These are phyloP conservation scores for Hydrophis major DNA, from an alignment of 2,797 vertebrate species.

Conservation along the genomic window DNA sequence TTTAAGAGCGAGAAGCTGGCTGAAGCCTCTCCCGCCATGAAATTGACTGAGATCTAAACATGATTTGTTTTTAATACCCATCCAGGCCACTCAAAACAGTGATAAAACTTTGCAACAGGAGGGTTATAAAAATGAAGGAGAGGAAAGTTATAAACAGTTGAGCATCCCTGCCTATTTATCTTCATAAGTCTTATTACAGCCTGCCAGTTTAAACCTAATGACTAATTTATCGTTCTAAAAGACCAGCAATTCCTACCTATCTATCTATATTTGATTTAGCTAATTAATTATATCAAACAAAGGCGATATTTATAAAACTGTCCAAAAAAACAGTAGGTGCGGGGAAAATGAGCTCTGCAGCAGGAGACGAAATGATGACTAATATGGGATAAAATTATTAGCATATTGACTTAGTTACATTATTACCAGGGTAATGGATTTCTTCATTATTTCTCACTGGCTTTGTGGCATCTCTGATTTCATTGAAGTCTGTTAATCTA, in stretches of 20 bases:
- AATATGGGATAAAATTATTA: conserved; percentile 77
- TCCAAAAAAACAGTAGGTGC: conserved; percentile 65
- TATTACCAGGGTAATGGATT: conserved; percentile 77
- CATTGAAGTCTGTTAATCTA: conserved; percentile 78
- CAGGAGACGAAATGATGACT: conserved; percentile 75
- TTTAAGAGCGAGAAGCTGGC: conserved; percentile 4
- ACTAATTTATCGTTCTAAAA: conserved; percentile 76
- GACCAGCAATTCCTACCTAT: conserved; percentile 69
- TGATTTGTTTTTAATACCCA: conserved; percentile 46
- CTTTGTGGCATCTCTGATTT: conserved; percentile 73
- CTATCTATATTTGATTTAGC: conserved; percentile 70
- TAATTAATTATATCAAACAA: conserved; percentile 80
- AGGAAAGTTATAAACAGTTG: conserved; percentile 64
- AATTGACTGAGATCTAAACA: conserved; percentile 31
- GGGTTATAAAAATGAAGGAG: conserved; percentile 60
- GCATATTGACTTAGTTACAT: conserved; percentile 79
- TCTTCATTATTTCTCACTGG: conserved; percentile 74
- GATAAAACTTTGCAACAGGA: conserved; percentile 42
- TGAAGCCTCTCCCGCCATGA: neutral
- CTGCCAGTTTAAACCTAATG: conserved; percentile 77
- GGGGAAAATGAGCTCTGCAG: conserved; percentile 70
- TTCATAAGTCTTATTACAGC: conserved; percentile 76
- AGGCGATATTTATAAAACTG: conserved; percentile 79
- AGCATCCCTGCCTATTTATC: conserved; percentile 71
- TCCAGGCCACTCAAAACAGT: conserved; percentile 27